Percentiles rank a stretch among this genome's conserved stretches.
Conservation (phyloP, 2,797 vertebrate genomes). For the Tangara arthus region DNA sequence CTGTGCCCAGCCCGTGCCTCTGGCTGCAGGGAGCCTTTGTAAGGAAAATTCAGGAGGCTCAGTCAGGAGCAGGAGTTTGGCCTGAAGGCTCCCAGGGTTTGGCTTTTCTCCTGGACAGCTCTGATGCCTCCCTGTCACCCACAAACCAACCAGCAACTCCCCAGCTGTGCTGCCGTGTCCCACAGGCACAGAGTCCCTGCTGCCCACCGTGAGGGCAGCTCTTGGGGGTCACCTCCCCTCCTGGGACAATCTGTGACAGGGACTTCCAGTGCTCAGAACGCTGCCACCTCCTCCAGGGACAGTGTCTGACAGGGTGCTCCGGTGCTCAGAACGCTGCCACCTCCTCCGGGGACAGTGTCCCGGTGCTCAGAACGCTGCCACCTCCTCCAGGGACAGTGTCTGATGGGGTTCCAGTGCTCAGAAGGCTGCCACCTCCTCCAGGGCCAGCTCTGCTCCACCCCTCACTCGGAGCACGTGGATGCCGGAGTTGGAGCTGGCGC, state of each 20-base stretch:
- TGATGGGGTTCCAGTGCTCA: conserved; percentile 3
- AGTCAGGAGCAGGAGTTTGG: background rate
- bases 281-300: background rate
- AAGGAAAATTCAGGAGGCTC: background rate
- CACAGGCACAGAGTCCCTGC: background rate
- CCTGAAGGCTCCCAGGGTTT: background rate
- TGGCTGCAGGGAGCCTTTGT: background rate
- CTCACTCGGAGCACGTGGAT: conserved; percentile 71
- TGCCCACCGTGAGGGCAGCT: accelerated
- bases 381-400: background rate
- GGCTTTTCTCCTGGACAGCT: background rate
- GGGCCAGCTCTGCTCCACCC: background rate
- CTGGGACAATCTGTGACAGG: background rate
- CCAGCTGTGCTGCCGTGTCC: accelerated
- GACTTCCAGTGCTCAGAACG: background rate
- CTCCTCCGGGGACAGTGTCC: background rate
- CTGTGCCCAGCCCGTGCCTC: accelerated
- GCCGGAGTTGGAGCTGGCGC: conserved; percentile 83
- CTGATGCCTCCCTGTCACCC: background rate
- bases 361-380: background rate
- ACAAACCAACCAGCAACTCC: background rate
- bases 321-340: no score
- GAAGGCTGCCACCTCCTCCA: conserved; percentile 70
- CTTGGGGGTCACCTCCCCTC: accelerated
- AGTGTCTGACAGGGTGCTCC: no score